A percentile compares a stretch with the other conserved stretches of the same genome.
These are phyloP conservation scores for Microtus montanus DNA, from an alignment of 2,113 vertebrate genomes.

Conservation along the genomic window DNA sequence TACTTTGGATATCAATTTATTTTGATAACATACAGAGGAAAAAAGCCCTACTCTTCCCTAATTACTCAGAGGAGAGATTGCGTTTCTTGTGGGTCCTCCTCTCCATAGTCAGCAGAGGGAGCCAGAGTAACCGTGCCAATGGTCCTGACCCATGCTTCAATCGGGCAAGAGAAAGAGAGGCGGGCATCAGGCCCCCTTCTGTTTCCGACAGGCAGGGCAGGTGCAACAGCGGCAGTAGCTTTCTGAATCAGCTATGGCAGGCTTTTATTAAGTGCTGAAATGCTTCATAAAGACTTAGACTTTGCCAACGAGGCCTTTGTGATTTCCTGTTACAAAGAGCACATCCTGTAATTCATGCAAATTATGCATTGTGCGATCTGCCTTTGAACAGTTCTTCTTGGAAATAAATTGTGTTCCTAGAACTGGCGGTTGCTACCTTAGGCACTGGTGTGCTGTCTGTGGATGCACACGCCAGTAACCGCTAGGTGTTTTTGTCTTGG, in stretches of 20 bases:
- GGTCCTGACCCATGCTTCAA: not conserved
- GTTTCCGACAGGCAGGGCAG: not conserved
- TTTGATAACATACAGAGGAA: not conserved
- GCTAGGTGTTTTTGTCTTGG: not conserved
- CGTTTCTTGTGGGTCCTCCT: not conserved
- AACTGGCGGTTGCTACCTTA: not conserved
- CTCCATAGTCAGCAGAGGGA: conserved; percentile 64
- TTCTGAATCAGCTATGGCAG: not conserved
- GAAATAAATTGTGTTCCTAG: not conserved
- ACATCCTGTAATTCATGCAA: not conserved
- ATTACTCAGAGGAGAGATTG: not conserved
- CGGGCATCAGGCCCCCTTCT: not conserved
- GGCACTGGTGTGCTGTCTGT: not conserved
- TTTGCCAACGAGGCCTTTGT: not conserved
- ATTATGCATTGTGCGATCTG: not conserved
- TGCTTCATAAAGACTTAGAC: not conserved
- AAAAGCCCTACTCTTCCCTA: not conserved
- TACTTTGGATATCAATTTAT: not conserved
- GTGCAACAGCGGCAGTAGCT: not conserved
- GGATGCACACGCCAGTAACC: not conserved
- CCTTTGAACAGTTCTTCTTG: not conserved
- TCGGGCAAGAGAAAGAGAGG: not conserved
- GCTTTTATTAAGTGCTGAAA: not conserved
- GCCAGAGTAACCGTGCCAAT: conserved; percentile 57
- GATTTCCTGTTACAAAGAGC: not conserved